Base-by-base conservation (phyloP, 1,140 invertebrate genomes). In the Dreissena polymorpha region DNA sequence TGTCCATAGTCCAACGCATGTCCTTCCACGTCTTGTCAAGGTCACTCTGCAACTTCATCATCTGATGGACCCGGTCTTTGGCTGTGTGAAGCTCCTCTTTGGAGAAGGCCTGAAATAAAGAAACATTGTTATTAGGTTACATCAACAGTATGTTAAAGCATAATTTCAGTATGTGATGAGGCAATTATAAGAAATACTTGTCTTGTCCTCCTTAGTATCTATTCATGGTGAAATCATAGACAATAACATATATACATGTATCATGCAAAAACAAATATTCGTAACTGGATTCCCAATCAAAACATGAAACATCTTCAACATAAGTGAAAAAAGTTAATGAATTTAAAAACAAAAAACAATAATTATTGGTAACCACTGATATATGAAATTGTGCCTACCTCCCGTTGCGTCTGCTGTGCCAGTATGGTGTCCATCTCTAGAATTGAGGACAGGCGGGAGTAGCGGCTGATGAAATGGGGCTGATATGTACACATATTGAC, bases 1-100 rank as follows among this genome's bases (percentile, higher is more conserved):
- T 95, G 88, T 99, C 97, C 95, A 98, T 97, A 0, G 99, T 94
- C 98, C 98, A 99, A 16, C 98, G 95, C 5, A 97, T 96, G 27
- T 96, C 95, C 90, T 98, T 98, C 98, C 98, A 99, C 0, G 97
- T 95, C 53, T 90, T 88, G 69, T 94, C 93, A 25, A 93, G 84
- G 18, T 88, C 86, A 70, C 90, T 87, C 73, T 93, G 91, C 69
- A 92, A 89, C 39, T 88, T 88, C 23, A 76, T 85, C 21, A 99
- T 92, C 87, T 96, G 96, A 0, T 95, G 93, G 14, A 99, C 92
- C 55, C 97, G 95, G 85, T 97, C 96, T 91, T 97, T 97, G 12
- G 98, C 97, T 6, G 95, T 94, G 77, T 95, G 95, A 5, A 99
- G 91, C 92, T 99, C 98, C 10, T 95, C 95, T 65, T 96, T 96